Evolutionary conservation across 2,797 vertebrate genomes (phyloP), one percentile per base, ranked within the genome.

Genomic region (Antennarius maculatus): DNA sequence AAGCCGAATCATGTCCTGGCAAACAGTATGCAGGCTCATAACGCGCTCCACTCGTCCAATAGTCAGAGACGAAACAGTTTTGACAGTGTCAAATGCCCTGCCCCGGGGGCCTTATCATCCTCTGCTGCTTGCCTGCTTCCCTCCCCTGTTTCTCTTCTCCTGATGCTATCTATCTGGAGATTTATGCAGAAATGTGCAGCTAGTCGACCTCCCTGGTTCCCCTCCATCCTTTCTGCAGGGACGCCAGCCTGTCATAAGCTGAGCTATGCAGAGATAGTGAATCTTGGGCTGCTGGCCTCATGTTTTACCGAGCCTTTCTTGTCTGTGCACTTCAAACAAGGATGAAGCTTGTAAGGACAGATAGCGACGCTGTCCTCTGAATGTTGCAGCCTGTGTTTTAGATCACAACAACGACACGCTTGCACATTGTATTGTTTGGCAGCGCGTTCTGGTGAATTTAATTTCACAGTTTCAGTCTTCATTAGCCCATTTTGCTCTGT

Each of bases 121-220:
- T 83, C 83, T 61, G 62, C 84, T 72, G 89, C 89, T 86, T 85
- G 88, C 87, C 69, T 81, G 75, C 83, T 83, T 81, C 75, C 80
- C 83, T 84, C 76, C 71, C 83, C 83, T 84, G 80, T 74, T 79
- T 74, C 87, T 88, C 82, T 77, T 78, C 81, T 86, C 79, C 90
- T 81, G 85, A 90, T 90, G 86, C 87, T 91, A 91, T 92, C 88
- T 90, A 77, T 86, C 86, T 81, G 76, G 86, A 91, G 89, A 89
- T 92, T 90, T 92, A 92, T 89, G 88, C 87, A 89, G 88, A 89
- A 86, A 89, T 90, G 86, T 88, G 87, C 83, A 84, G 86, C 83
- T 74, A 66, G 85, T 83, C 87, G 80, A 91, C 90, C 88, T 91
- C 85, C 74, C 70, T 62, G 76, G 86, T 86, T 84, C 85, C 80